Conservation (phyloP, 2,113 vertebrate genomes). For the Protobothrops flavoviridis region DNA sequence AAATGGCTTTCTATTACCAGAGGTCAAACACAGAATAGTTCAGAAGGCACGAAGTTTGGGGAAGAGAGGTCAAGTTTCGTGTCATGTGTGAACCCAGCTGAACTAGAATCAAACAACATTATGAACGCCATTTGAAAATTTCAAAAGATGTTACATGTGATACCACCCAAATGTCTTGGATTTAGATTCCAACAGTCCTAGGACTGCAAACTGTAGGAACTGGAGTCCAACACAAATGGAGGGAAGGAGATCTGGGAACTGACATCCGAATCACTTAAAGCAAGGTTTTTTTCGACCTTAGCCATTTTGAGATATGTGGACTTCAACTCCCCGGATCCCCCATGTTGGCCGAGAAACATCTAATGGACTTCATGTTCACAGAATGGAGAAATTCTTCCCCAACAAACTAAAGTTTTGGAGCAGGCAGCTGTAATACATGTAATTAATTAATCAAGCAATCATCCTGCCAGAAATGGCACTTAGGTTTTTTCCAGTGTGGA, state of each 20-base stretch:
- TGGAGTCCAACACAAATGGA: neutral
- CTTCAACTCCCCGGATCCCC: neutral
- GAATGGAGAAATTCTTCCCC: neutral
- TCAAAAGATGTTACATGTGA: neutral
- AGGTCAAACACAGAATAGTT: neutral
- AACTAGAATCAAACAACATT: neutral
- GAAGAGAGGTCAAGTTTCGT: neutral
- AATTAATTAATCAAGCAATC: neutral
- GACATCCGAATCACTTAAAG: neutral
- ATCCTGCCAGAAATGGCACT: neutral
- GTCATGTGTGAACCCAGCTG: neutral
- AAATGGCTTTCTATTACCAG: neutral
- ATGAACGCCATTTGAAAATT: neutral
- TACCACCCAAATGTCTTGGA: neutral
- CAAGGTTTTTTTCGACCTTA: neutral
- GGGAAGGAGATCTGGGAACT: neutral
- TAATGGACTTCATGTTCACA: neutral
- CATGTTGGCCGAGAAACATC: neutral
- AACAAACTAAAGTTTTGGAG: neutral
- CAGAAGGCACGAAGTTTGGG: neutral
- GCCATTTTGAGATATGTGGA: neutral
- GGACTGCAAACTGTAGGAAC: neutral
- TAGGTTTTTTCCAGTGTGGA: neutral
- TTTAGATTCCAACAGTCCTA: neutral
- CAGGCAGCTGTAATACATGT: neutral